Conservation (phyloP, 2,113 vertebrate species). For the Cepphus grylle region DNA sequence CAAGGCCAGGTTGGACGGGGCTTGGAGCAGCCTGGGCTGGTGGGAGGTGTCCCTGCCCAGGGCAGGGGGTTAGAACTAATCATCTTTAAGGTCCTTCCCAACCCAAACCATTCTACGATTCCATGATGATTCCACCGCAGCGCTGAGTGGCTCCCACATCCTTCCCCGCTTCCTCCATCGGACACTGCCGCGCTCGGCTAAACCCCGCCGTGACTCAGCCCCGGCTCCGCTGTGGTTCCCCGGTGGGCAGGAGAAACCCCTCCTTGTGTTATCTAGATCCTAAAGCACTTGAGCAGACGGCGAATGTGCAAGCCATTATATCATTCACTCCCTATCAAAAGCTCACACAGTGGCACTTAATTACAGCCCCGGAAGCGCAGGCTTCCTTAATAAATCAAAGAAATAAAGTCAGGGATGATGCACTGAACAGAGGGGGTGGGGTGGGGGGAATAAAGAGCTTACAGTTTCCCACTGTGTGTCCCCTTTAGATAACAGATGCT, state of each 20-base stretch:
- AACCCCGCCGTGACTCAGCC: neutral
- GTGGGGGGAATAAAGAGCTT: slow-evolving; percentile 56
- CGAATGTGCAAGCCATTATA: neutral
- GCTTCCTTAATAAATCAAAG: slow-evolving; percentile 61
- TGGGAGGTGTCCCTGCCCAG: neutral
- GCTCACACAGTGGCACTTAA: slow-evolving; percentile 57
- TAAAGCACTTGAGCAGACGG: slow-evolving; percentile 38
- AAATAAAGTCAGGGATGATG: slow-evolving; percentile 57
- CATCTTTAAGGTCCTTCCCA: neutral
- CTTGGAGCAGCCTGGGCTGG: neutral
- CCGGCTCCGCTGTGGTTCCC: neutral
- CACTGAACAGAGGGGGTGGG: neutral
- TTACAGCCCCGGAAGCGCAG: slow-evolving; percentile 49
- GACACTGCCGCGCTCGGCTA: rapidly evolving
- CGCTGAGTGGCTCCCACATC: rapidly evolving
- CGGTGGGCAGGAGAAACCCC: neutral
- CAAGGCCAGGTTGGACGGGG: too few species aligned
- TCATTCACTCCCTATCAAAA: slow-evolving; percentile 37
- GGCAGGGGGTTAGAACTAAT: neutral
- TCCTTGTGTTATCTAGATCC: neutral
- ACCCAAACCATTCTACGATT: neutral
- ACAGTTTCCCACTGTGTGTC: slow-evolving; percentile 50
- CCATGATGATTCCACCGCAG: neutral
- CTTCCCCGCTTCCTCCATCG: rapidly evolving
- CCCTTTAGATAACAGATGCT: slow-evolving; percentile 75